phyloP scores from a whole-genome alignment of 2,888 invertebrate genomes.

The Clepsis dumicolana region DNA sequence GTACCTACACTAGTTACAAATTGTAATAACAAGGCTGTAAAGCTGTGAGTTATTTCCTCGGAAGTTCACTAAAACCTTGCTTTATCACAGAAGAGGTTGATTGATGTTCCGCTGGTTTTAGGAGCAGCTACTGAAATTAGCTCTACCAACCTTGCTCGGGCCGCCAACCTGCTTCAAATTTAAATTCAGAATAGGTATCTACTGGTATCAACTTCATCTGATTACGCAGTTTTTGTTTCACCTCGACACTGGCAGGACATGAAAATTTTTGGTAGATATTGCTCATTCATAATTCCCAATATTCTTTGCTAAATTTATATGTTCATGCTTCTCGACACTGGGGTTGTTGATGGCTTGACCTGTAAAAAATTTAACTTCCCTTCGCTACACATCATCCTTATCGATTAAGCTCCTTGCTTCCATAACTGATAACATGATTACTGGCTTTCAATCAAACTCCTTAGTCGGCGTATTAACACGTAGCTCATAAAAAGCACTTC shows the following conservation, averaged over 20 bases:
- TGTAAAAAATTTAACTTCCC: neutral
- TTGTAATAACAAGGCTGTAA: conserved; percentile 8
- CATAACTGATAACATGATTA: conserved; percentile 5
- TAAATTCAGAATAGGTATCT: neutral
- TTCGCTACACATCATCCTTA: neutral
- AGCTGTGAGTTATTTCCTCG: conserved; percentile 10
- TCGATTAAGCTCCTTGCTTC: neutral
- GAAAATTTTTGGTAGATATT: neutral
- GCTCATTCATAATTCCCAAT: neutral
- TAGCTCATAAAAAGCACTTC: conserved; percentile 15
- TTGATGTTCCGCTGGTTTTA: neutral
- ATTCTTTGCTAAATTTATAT: neutral
- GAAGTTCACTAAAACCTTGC: conserved; percentile 13
- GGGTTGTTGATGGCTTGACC: neutral
- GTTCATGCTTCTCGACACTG: neutral
- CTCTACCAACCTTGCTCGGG: neutral
- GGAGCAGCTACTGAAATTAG: neutral
- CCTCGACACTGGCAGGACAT: neutral
- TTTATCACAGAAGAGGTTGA: neutral
- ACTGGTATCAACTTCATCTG: neutral
- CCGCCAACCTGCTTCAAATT: neutral
- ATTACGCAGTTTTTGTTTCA: neutral
- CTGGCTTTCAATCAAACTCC: conserved; percentile 5
- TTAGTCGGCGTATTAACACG: conserved; percentile 15
- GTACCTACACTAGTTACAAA: neutral